Evolutionary conservation across 2,113 vertebrate species (phyloP).

Genomic region (Struthio camelus): DNA sequence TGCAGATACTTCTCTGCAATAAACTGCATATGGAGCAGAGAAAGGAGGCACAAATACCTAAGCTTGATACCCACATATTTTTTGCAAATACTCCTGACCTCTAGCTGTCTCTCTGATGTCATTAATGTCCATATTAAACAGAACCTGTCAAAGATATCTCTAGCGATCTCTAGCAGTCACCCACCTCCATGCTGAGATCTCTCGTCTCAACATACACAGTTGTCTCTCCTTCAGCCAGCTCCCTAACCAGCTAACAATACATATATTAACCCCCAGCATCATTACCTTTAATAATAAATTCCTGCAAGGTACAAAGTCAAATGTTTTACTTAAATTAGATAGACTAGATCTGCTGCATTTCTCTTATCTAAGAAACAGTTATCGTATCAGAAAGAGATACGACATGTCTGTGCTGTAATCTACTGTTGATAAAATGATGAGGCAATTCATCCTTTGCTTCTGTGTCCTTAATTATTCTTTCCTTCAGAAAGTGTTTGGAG

Average conservation of each 20-base stretch:
- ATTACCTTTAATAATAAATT: not conserved
- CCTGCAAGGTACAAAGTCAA: not conserved
- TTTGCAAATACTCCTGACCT: not conserved
- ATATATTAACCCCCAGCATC: not conserved
- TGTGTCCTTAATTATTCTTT: not conserved
- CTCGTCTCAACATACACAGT: rapidly evolving
- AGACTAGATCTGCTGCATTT: not conserved
- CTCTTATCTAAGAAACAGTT: not conserved
- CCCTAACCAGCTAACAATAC: not conserved
- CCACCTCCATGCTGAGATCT: not conserved
- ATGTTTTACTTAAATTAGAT: not conserved
- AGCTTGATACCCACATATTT: not conserved
- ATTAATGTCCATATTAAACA: not conserved
- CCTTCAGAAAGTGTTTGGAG: not conserved
- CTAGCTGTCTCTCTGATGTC: not conserved
- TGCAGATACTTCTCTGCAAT: not conserved
- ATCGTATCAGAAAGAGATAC: not conserved
- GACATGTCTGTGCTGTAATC: not conserved
- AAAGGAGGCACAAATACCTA: not conserved
- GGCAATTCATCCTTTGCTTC: not conserved
- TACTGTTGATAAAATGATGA: not conserved
- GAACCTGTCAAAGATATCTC: not conserved
- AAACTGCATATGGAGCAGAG: not conserved
- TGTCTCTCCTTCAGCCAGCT: not conserved
- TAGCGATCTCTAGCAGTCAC: not conserved